Percentiles rank a stretch among this genome's conserved stretches.
phyloP scores from a whole-genome alignment of 2,888 invertebrate genomes.

The Meteorus colon region DNA sequence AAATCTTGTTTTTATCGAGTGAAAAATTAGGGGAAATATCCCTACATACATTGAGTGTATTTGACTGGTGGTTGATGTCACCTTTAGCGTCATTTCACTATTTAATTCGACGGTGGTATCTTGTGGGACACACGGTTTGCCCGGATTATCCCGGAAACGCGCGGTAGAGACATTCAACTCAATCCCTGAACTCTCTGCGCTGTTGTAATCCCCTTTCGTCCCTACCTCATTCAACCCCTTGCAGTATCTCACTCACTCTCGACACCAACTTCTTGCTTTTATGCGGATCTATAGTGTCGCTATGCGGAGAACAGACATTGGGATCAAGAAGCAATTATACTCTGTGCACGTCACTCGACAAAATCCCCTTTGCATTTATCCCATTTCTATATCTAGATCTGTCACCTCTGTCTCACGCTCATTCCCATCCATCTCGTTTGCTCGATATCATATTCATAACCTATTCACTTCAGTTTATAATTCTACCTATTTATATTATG shows the following conservation, averaged over 20 bases:
- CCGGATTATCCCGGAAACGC: conserved; percentile 47
- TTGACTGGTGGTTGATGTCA: background rate
- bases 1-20: too few relatives aligned
- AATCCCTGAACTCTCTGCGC: conserved; percentile 50
- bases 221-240: conserved; percentile 15
- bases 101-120: conserved; percentile 38
- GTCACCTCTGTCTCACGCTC: too few relatives aligned
- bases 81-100: background rate
- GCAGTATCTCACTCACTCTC: conserved; percentile 12
- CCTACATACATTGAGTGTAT: background rate
- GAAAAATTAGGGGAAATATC: too few relatives aligned
- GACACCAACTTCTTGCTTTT: conserved; percentile 22
- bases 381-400: conserved; percentile 6
- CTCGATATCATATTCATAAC: too few relatives aligned
- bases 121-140: conserved; percentile 47
- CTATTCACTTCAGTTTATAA: too few relatives aligned
- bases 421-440: too few relatives aligned
- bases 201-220: conserved; percentile 48
- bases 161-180: conserved; percentile 46
- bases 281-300: conserved; percentile 28
- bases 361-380: conserved; percentile 19
- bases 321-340: conserved; percentile 43
- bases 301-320: conserved; percentile 32
- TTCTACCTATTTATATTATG: too few relatives aligned
- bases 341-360: conserved; percentile 36